Evolutionary conservation across 2,113 vertebrate species (phyloP).

Genomic region (Solea solea): DNA sequence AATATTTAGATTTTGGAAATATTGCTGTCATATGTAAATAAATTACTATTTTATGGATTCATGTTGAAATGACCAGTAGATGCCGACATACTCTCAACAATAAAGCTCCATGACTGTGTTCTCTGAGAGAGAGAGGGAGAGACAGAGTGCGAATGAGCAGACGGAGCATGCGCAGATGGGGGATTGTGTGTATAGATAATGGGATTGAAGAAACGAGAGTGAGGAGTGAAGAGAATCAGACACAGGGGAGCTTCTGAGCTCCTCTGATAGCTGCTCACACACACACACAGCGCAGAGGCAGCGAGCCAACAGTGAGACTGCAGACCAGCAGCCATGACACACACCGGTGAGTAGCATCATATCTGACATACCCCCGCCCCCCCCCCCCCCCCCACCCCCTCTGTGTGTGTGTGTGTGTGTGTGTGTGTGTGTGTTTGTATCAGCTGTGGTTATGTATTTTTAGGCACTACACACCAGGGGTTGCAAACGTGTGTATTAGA

Average conservation of each 20-base stretch:
- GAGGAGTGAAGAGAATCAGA: too few species aligned
- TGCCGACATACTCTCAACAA: too few species aligned
- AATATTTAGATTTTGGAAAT: too few species aligned
- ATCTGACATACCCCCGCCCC: neutral
- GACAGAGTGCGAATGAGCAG: too few species aligned
- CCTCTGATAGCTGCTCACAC: conserved; percentile 3
- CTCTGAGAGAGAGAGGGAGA: too few species aligned
- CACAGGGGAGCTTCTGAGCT: neutral
- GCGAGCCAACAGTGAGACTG: conserved; percentile 48
- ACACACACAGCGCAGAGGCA: conserved; percentile 33
- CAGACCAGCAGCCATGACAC: conserved; percentile 74
- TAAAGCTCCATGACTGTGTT: too few species aligned
- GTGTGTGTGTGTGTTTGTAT: conserved; percentile 9
- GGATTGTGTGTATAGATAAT: too few species aligned
- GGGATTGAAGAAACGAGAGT: neutral
- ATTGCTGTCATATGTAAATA: too few species aligned
- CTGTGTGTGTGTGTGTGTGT: conserved; percentile 13
- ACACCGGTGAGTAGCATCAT: conserved; percentile 72
- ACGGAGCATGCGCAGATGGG: too few species aligned
- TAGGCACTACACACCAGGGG: neutral
- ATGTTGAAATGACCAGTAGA: too few species aligned
- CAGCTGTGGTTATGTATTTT: conserved; percentile 16
- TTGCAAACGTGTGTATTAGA: neutral
- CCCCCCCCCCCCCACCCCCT: too few species aligned
- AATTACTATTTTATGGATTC: too few species aligned